Evolutionary conservation across 1,140 invertebrate genomes (phyloP).

Genomic region (Ptiloglossa arizonensis): DNA sequence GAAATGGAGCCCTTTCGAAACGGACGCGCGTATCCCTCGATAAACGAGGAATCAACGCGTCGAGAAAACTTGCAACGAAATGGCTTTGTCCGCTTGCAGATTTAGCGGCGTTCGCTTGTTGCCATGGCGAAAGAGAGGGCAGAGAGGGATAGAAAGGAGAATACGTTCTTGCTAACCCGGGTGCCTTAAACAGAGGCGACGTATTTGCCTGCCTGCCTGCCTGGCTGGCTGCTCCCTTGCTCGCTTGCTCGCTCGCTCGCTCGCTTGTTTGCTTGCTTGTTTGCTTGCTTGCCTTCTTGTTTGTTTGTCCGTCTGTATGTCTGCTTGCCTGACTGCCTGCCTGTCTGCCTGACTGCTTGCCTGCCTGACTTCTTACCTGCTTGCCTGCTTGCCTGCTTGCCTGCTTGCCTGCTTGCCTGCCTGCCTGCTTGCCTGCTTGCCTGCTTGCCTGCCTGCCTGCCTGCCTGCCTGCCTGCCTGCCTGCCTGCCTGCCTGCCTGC

Average conservation of each 20-base stretch:
- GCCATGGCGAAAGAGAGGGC: constrained; percentile 10
- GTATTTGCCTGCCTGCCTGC: constrained; percentile 23
- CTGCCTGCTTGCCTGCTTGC: not conserved
- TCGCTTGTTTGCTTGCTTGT: too few species aligned
- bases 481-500: not conserved
- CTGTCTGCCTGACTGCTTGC: too few species aligned
- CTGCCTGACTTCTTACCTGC: too few species aligned
- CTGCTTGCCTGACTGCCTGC: too few species aligned
- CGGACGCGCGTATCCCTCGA: not conserved
- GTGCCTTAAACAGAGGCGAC: constrained; percentile 38
- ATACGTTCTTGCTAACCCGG: constrained; percentile 29
- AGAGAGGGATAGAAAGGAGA: constrained; percentile 23
- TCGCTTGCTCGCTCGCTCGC: not conserved
- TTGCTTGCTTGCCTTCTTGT: too few species aligned
- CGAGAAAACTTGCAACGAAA: not conserved
- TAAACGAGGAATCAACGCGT: not conserved
- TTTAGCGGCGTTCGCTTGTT: constrained; percentile 33
- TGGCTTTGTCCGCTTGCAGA: constrained; percentile 16
- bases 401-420: not conserved
- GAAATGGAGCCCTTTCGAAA: not conserved
- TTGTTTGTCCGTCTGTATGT: too few species aligned
- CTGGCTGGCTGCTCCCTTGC: not conserved
- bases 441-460: constrained; percentile 18
- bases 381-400: constrained; percentile 18
- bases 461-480: not conserved